A percentile compares a stretch with the other conserved stretches of the same genome.
Evolutionary conservation across 1,140 invertebrate species (phyloP).

Genomic region (Mylabris phalerata): DNA sequence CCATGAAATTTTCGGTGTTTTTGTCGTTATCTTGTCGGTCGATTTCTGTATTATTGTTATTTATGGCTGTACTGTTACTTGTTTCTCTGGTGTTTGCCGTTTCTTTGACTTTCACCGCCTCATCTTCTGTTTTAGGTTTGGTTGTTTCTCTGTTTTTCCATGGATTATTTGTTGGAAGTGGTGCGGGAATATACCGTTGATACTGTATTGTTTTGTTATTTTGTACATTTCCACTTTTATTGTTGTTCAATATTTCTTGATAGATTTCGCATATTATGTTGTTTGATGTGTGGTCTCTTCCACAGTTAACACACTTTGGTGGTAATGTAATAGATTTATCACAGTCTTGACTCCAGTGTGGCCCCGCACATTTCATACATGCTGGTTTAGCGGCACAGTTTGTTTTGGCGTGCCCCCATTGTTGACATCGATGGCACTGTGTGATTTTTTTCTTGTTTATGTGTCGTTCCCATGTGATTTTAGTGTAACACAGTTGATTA

Average conservation of each 20-base stretch:
- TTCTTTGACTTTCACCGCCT: neutral
- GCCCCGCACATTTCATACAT: constrained; percentile 37
- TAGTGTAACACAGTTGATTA: neutral
- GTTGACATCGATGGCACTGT: constrained; percentile 37
- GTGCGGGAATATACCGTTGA: neutral
- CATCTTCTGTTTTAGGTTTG: neutral
- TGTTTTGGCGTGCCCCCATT: constrained; percentile 35
- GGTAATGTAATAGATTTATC: constrained; percentile 11
- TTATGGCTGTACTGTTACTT: neutral
- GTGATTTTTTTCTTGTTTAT: constrained; percentile 23
- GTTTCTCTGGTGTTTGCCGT: no score
- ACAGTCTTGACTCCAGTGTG: constrained; percentile 34
- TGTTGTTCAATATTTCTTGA: neutral
- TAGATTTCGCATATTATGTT: neutral
- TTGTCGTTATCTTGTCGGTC: no score
- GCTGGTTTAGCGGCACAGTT: constrained; percentile 29
- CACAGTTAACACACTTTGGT: constrained; percentile 5
- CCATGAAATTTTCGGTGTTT: no score
- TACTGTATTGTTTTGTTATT: neutral
- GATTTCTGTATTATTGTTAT: no score
- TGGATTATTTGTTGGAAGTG: neutral
- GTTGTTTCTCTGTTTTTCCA: neutral
- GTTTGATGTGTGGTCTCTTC: constrained; percentile 1
- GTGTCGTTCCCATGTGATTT: constrained; percentile 25
- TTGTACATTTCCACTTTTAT: no score